These are phyloP conservation scores for Haliclystus octoradiatus DNA, from an alignment of 30 jellyfish, hydroid and myxozoan genomes.

Conservation along the genomic window DNA sequence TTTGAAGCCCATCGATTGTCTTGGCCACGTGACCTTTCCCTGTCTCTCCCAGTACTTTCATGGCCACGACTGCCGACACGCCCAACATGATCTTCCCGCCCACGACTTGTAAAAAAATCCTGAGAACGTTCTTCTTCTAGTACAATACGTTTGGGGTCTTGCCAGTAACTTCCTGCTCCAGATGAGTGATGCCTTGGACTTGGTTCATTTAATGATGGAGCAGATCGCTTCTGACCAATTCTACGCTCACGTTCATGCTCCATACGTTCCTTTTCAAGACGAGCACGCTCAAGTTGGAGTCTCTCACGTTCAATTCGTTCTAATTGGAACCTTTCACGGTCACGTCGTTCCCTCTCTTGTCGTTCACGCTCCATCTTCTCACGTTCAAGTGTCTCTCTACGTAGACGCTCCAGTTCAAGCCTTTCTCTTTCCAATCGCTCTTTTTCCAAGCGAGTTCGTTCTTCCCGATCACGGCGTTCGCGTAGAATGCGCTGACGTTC, in stretches of 20 bases:
- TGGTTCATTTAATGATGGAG: conserved; percentile 30
- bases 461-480: conserved; percentile 79
- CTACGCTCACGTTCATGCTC: conserved; percentile 25
- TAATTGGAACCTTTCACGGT: conserved; percentile 50
- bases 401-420: conserved; percentile 69
- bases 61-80: conserved; percentile 28
- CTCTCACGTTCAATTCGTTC: conserved; percentile 79
- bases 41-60: conserved; percentile 32
- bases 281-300: conserved; percentile 73
- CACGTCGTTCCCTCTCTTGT: conserved; percentile 63
- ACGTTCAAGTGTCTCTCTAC: conserved; percentile 61
- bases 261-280: conserved; percentile 51
- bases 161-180: conserved; percentile 20
- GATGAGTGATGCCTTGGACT: not conserved
- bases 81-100: conserved; percentile 23
- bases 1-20: not conserved
- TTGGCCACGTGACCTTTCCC: conserved; percentile 42
- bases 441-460: conserved; percentile 61
- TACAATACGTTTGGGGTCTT: conserved; percentile 38
- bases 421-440: conserved; percentile 79
- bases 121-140: conserved; percentile 4
- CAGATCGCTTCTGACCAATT: conserved; percentile 38
- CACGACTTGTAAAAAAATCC: conserved; percentile 16
- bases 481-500: conserved; percentile 54
- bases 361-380: conserved; percentile 84